Evolutionary conservation across 2,888 invertebrate species (phyloP), one percentile per base, ranked within the genome.

Genomic region (Hylaea fasciaria): DNA sequence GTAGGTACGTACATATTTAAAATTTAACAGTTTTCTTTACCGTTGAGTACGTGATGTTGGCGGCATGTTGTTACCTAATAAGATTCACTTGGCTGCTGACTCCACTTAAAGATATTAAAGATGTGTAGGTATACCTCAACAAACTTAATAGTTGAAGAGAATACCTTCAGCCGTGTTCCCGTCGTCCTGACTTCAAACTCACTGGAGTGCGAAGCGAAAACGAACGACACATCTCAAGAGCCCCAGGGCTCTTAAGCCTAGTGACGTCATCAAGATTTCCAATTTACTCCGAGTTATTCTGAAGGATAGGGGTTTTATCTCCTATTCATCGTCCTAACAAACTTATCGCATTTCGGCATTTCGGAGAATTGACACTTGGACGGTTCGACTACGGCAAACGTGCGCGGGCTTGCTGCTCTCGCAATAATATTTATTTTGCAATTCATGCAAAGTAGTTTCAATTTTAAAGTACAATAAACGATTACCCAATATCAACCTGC

Each of bases 181-280:
- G 69, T 47, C 63, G 61, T 70, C 72, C 64, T 68, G 58, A 68
- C 68, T 76, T 59, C 44, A 69, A 69, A 70, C 66, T 72, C 68
- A 69, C 65, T 74, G 68, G 66, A 73, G 64, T 70, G 69, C 62
- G 72, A 72, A 71, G 65, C 61, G 65, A 66, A 73, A 69, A 65
- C 64, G 68, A 69, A 70, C 68, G 69, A 67, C 69, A 72, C 66
- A 74, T 73, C 66, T 65, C 66, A 53, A 70, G 62, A 70, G 73
- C 70, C 72, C 64, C 58, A 59, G 62, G 71, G 66, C 62, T 72
- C 72, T 69, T 72, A 72, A 73, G 72, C 71, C 74, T 70, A 60
- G 70, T 71, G 71, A 73, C 71, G 73, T 77, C 79, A 75, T 80
- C 74, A 76, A 75, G 71, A 73, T 79, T 76, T 76, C 70, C 74